A percentile compares a stretch with the other conserved stretches of the same genome.
These are phyloP conservation scores for Craseonycteris thonglongyai DNA, from an alignment of 2,113 vertebrate genomes.

Conservation along the genomic window DNA sequence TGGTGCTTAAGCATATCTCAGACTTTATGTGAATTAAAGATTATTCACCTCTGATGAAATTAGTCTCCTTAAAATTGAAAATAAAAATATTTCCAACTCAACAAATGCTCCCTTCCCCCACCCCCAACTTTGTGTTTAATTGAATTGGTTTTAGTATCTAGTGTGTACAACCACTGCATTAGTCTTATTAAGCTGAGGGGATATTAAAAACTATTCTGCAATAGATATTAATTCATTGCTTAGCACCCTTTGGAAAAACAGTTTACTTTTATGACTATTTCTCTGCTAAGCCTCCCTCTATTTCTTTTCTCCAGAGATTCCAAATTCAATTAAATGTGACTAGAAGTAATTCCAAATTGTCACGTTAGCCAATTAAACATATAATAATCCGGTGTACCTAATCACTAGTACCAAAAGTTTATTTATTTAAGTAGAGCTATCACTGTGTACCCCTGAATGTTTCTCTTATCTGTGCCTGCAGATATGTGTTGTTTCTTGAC, in stretches of 20 bases:
- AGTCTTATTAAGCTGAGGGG: conserved; percentile 73
- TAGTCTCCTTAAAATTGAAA: conserved; percentile 42
- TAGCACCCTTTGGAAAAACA: conserved; percentile 79
- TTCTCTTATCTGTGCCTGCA: conserved; percentile 76
- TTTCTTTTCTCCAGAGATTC: conserved; percentile 80
- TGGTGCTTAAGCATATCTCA: conserved; percentile 10
- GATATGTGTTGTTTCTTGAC: conserved; percentile 81
- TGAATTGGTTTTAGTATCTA: conserved; percentile 71
- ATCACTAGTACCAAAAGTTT: conserved; percentile 82
- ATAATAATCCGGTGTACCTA: conserved; percentile 85
- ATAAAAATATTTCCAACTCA: conserved; percentile 21
- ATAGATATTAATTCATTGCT: conserved; percentile 80
- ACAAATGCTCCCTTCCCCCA: conserved; percentile 36
- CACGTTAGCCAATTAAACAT: conserved; percentile 86
- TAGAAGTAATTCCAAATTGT: conserved; percentile 87
- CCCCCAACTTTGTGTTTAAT: conserved; percentile 66
- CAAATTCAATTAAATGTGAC: conserved; percentile 86
- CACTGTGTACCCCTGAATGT: conserved; percentile 71
- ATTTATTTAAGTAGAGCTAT: conserved; percentile 82
- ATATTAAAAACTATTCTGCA: conserved; percentile 80
- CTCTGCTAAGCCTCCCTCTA: conserved; percentile 68
- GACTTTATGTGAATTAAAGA: conserved; percentile 56
- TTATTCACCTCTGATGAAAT: conserved; percentile 71
- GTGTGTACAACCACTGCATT: conserved; percentile 69
- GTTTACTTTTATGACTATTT: conserved; percentile 82